Base-by-base conservation (phyloP, 1,140 invertebrate genomes). In the Cecropterus lyciades region DNA sequence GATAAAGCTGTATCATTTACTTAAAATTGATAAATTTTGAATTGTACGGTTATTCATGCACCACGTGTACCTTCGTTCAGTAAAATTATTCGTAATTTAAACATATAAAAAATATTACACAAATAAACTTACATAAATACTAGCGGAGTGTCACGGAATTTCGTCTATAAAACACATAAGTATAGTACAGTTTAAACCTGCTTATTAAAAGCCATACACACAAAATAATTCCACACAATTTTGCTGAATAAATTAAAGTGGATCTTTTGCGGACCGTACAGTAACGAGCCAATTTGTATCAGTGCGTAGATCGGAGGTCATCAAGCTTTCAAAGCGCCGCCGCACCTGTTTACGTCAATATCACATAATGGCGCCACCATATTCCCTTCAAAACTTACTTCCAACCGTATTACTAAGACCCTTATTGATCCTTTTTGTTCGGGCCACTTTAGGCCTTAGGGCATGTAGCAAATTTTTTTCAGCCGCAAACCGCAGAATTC, bases 241-340 rank as follows among this genome's bases (percentile, higher is more conserved):
- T 53, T 33, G 51, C 51, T 16, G 40, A 53, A 53, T 37, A 37
- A 37, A 37, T n/a, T 15, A 48, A 16, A 53, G 46, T 14, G 16
- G 42, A 67, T 13, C 16, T 43, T 53, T 30, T 59, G 55, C 59
- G n/a, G n/a, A 69, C 52, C 13, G 66, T 71, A 67, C 56, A 66
- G 62, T 83, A 85, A 85, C 77, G 73, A 82, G 75, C 71, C 75
- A 80, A 83, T 85, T 83, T 85, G 79, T 82, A 82, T 79, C 79
- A 81, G 76, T 78, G 73, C 71, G 67, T 72, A 65, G 79, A 82
- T 82, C 77, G 72, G 49, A 53, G 68, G 64, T 66, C 72, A 75
- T 82, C 68, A 66, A 65, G 40, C 43, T 65, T 63, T 80, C 76
- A 82, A 85, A 85, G 81, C 69, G 48, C 79, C 75, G 81, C 73